Percentiles rank a stretch among this genome's conserved stretches.
Conservation (phyloP, 2,888 invertebrate species). For the Branchellion lobata region DNA sequence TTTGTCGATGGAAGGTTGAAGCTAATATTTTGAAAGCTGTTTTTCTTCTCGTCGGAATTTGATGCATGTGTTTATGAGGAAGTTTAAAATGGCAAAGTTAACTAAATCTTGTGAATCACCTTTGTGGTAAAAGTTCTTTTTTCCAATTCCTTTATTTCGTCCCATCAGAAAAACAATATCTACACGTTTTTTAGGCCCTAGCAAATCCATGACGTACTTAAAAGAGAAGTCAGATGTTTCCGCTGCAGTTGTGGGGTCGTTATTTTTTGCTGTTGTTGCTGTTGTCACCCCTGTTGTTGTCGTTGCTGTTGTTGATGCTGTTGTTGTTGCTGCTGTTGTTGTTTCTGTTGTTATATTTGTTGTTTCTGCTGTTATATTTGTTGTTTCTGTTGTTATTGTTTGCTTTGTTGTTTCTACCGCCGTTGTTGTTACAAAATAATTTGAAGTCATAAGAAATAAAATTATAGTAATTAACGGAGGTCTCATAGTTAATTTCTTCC, state of each 20-base stretch:
- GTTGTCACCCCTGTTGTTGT: background rate
- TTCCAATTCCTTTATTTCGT: conserved; percentile 3
- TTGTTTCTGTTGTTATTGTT: background rate
- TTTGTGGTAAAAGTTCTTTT: conserved; percentile 22
- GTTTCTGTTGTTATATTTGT: background rate
- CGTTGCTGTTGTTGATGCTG: too few species aligned
- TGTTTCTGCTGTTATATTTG: background rate
- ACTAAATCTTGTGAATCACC: background rate
- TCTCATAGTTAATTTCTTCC: too few species aligned
- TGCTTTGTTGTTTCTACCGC: too few species aligned
- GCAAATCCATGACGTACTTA: conserved; percentile 8
- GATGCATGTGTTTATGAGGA: background rate
- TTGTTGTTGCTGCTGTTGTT: background rate
- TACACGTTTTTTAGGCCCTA: conserved; percentile 45
- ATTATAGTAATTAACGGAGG: too few species aligned
- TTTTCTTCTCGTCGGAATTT: background rate
- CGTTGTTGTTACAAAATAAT: too few species aligned
- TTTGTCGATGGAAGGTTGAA: too few species aligned
- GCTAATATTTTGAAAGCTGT: background rate
- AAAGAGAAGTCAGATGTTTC: too few species aligned
- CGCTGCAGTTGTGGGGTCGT: conserved; percentile 2
- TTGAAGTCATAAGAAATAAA: too few species aligned
- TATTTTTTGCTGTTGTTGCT: background rate
- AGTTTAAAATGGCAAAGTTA: background rate
- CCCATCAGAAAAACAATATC: conserved; percentile 45